Conservation (phyloP, 1,140 invertebrate genomes). For the Aphaenogaster ashmeadi region DNA sequence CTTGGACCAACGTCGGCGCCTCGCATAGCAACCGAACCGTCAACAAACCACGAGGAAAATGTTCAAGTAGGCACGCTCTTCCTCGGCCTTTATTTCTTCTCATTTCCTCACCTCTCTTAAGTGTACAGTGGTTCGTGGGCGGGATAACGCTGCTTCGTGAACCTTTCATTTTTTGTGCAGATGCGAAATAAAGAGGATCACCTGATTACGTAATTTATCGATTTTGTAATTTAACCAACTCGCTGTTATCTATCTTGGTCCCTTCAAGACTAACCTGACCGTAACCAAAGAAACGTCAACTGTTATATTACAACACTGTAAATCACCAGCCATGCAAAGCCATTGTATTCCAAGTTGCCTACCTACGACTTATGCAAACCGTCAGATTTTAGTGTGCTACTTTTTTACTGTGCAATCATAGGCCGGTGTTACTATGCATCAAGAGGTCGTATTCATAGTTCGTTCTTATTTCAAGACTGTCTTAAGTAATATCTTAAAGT, state of each 20-base stretch:
- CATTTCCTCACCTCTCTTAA: not conserved
- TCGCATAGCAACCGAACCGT: conserved; percentile 52
- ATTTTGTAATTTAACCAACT: not conserved
- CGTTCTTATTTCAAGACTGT: too few species aligned
- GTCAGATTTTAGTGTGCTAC: not conserved
- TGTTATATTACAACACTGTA: not conserved
- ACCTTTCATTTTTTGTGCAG: not conserved
- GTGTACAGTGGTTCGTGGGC: too few species aligned
- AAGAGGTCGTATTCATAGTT: too few species aligned
- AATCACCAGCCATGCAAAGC: not conserved
- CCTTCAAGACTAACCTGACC: not conserved
- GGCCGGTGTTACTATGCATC: too few species aligned
- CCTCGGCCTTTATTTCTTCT: not conserved
- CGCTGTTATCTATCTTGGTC: not conserved
- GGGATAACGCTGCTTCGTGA: not conserved
- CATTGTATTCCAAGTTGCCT: not conserved
- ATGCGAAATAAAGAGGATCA: not conserved
- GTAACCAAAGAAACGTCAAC: not conserved
- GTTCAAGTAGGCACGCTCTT: not conserved
- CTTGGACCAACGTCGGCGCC: conserved; percentile 40
- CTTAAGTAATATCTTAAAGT: too few species aligned
- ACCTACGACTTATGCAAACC: not conserved
- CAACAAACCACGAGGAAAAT: conserved; percentile 47
- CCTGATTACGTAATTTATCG: not conserved
- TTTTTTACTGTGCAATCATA: not conserved